These are phyloP conservation scores for Perca flavescens DNA, from an alignment of 2,113 vertebrate genomes.

Conservation along the genomic window DNA sequence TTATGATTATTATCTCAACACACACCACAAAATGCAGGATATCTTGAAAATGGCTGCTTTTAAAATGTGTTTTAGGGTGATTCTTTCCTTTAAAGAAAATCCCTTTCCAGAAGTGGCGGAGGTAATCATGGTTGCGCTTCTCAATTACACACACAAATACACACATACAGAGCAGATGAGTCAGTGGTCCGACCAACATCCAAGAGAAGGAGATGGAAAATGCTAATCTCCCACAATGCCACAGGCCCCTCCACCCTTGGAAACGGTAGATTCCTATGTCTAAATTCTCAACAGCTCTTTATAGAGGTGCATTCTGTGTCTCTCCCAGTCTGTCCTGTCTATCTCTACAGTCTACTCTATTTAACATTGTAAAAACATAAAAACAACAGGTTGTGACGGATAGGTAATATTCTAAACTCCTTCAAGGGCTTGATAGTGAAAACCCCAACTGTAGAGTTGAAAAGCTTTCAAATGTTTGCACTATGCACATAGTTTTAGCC, in stretches of 20 bases:
- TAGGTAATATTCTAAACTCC: not conserved
- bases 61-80: not conserved
- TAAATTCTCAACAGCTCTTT: slow-evolving; percentile 20
- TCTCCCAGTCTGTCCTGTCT: not conserved
- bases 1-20: not conserved
- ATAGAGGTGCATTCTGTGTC: slow-evolving; percentile 2
- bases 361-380: not conserved
- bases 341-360: not conserved
- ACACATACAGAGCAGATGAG: slow-evolving; percentile 34
- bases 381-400: not conserved
- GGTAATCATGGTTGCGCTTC: not conserved
- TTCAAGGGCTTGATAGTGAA: not conserved
- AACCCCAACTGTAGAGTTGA: no score
- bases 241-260: slow-evolving; percentile 30
- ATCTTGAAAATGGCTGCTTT: not conserved
- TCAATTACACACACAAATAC: slow-evolving; percentile 11
- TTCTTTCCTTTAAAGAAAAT: not conserved
- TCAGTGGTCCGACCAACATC: slow-evolving; percentile 31
- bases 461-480: not conserved
- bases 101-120: not conserved
- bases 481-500: not conserved
- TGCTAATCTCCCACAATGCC: slow-evolving; percentile 28
- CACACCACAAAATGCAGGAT: not conserved
- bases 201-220: slow-evolving; percentile 28
- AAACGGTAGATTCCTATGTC: slow-evolving; percentile 34